Evolutionary conservation across 2,888 invertebrate genomes (phyloP).

Genomic region (Drosophila mayaguana): DNA sequence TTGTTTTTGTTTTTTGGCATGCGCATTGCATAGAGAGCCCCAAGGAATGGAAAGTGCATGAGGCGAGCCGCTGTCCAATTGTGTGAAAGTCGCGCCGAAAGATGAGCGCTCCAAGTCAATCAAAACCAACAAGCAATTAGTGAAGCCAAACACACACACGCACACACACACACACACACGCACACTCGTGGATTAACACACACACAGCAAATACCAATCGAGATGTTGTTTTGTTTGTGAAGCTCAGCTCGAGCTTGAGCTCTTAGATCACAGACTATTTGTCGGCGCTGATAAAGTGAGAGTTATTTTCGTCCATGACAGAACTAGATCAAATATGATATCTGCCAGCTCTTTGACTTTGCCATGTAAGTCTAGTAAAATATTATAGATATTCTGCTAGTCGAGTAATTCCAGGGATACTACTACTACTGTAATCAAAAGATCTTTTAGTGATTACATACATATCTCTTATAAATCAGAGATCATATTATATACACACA

Average conservation of each 20-base stretch:
- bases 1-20: conserved; percentile 47
- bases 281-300: background rate
- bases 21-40: conserved; percentile 39
- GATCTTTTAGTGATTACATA: too few relatives aligned
- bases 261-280: background rate
- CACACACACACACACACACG: conserved; percentile 7
- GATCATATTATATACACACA: too few relatives aligned
- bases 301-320: background rate
- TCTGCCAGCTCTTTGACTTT: too few relatives aligned
- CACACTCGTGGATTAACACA: background rate
- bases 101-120: conserved; percentile 46
- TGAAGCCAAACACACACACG: conserved; percentile 11
- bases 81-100: conserved; percentile 53
- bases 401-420: too few relatives aligned
- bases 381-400: too few relatives aligned
- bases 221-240: background rate
- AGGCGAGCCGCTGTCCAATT: conserved; percentile 45
- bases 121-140: conserved; percentile 47
- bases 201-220: conserved; percentile 13
- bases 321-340: too few relatives aligned
- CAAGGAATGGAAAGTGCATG: conserved; percentile 59
- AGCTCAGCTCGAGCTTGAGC: background rate
- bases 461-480: too few relatives aligned
- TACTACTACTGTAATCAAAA: too few relatives aligned
- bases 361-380: too few relatives aligned